A percentile compares a stretch with the other conserved stretches of the same genome.
phyloP scores from a whole-genome alignment of 2,797 vertebrate genomes.

The Halcyon leucocephala region DNA sequence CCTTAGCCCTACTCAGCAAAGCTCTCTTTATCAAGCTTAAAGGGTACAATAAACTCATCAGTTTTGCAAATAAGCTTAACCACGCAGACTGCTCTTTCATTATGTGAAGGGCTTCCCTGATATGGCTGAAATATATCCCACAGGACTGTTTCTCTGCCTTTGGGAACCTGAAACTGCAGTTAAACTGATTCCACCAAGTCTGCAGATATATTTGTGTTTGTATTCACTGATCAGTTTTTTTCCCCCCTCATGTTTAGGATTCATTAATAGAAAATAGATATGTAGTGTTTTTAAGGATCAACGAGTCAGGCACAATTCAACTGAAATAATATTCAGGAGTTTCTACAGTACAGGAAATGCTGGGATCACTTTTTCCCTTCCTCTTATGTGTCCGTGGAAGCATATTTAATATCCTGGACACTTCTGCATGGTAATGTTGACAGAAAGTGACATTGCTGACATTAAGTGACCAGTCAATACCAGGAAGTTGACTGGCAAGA shows the following conservation, averaged over 20 bases:
- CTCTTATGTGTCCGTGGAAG: not conserved
- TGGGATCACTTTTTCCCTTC: constrained; percentile 32
- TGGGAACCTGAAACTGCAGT: not conserved
- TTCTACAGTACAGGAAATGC: constrained; percentile 11
- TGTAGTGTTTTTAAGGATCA: not conserved
- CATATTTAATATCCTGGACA: not conserved
- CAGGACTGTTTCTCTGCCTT: not conserved
- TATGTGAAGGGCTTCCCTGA: not conserved
- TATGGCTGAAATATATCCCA: not conserved
- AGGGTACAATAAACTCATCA: not conserved
- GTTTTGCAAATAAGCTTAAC: not conserved
- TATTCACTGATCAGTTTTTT: not conserved
- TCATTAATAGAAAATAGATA: not conserved
- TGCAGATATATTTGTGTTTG: not conserved
- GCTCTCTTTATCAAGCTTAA: not conserved
- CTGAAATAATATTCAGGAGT: not conserved
- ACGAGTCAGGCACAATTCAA: not conserved
- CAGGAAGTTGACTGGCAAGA: not conserved
- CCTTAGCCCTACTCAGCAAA: not conserved
- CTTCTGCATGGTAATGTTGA: not conserved
- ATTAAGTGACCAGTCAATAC: not conserved
- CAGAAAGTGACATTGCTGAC: not conserved
- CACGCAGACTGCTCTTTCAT: not conserved
- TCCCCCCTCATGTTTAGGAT: not conserved
- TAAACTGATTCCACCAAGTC: not conserved